A percentile compares a stretch with the other conserved stretches of the same genome.
Evolutionary conservation across 2,888 invertebrate genomes (phyloP).

Genomic region (Strigamia transsilvanica): DNA sequence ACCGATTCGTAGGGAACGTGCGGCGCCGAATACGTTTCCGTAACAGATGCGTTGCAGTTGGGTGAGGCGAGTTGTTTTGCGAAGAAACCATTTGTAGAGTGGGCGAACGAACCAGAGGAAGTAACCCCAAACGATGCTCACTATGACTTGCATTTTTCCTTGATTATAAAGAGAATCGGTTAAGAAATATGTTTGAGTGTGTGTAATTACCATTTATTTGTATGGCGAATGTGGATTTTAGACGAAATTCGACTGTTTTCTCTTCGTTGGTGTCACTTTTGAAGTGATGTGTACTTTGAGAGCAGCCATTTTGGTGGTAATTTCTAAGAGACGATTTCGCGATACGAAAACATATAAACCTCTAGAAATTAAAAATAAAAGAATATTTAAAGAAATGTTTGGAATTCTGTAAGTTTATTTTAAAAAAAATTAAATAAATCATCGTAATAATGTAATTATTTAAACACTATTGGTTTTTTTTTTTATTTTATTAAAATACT

Average conservation of each 20-base stretch:
- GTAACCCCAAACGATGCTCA: constrained; percentile 58
- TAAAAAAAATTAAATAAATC: too few relatives aligned
- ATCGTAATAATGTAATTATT: too few relatives aligned
- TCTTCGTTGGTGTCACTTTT: background rate
- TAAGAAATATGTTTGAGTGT: background rate
- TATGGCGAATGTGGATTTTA: background rate
- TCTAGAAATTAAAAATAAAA: too few relatives aligned
- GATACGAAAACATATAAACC: too few relatives aligned
- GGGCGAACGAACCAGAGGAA: constrained; percentile 78
- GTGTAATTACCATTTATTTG: background rate
- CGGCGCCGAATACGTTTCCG: constrained; percentile 72
- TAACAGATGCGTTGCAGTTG: constrained; percentile 94
- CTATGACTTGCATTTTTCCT: constrained; percentile 52
- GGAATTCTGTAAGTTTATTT: too few relatives aligned
- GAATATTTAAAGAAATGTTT: too few relatives aligned
- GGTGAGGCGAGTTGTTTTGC: constrained; percentile 84
- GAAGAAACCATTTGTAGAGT: constrained; percentile 88
- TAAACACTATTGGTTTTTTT: too few relatives aligned
- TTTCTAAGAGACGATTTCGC: background rate
- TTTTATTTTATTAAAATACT: too few relatives aligned
- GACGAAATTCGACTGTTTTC: background rate
- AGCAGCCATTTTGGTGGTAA: background rate
- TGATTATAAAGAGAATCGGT: background rate
- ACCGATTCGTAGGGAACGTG: constrained; percentile 22
- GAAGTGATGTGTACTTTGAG: constrained; percentile 3